Base-by-base conservation (phyloP, 2,888 invertebrate genomes). In the Serripes groenlandicus region DNA sequence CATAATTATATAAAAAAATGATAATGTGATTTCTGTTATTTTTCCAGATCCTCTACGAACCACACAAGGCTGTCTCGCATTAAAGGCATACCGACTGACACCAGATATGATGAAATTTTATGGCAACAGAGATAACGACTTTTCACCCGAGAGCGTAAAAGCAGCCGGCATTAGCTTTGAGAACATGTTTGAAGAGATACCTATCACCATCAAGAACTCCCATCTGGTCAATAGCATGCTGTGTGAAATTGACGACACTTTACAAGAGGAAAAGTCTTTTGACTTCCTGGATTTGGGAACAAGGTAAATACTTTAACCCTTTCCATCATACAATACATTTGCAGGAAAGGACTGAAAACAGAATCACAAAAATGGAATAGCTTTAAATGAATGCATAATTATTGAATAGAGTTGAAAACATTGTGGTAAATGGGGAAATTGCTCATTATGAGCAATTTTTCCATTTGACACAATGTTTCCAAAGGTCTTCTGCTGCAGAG, bases 161-260 rank as follows among this genome's bases (percentile, higher is more conserved):
- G 97, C 97, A 91, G 95, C 98, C 80, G 98, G 98, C 95, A 97
- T 99, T 78, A 98, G 98, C 58, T 99, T 98, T 93, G 98, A 99
- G 94, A 97, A 96, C 92, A 96, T 99, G 90, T 99, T 94, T 92
- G 95, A 95, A 88, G 99, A 99, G 95, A 97, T 99, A 87, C 99
- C 99, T 15, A 97, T 99, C 82, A 97, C 98, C n/a, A 97, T 99
- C 88, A 97, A 97, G 92, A 99, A 99, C 95, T 99, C 99, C 2
- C 98, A 98, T 34, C 95, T 99, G 88, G 97, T 98, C 18, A 99
- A 99, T 94, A 98, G 98, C 80, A 97, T 99, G 96, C 97, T 99
- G 96, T 98, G 98, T 5, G 99, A 99, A 94, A 95, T 99, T 68
- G 96, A 97, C 3, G 98, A 98, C 94, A 96, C 97, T 96, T 97